These are phyloP conservation scores for Onychomys leucogaster DNA, from an alignment of 2,797 vertebrate species.

Conservation along the genomic window DNA sequence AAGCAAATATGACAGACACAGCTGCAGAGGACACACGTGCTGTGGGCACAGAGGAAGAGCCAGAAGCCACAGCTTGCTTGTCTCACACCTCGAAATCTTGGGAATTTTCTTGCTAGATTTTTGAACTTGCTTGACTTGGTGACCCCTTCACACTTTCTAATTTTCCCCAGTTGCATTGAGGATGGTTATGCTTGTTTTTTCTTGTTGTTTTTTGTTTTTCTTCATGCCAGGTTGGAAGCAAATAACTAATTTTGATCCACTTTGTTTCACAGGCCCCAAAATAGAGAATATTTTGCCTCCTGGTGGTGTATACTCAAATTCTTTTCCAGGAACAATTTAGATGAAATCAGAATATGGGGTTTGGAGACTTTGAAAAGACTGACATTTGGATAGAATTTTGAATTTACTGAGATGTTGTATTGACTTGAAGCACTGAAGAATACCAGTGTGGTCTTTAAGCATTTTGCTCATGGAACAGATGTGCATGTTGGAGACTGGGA, in stretches of 20 bases:
- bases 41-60: background rate
- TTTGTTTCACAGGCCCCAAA: background rate
- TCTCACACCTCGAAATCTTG: background rate
- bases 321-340: background rate
- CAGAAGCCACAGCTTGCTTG: background rate
- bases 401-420: background rate
- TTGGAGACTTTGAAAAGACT: background rate
- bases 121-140: background rate
- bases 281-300: background rate
- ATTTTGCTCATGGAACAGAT: background rate
- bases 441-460: background rate
- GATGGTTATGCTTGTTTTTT: background rate
- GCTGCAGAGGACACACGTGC: background rate
- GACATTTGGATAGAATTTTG: background rate
- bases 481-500: background rate
- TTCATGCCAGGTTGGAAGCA: background rate
- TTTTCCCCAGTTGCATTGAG: background rate
- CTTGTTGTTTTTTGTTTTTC: background rate
- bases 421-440: background rate
- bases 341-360: background rate
- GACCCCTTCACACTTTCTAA: background rate
- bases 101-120: background rate
- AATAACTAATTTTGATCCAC: background rate
- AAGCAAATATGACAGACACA: background rate
- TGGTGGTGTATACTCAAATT: background rate